phyloP scores from a whole-genome alignment of 2,797 vertebrate genomes.

The Tinamus major region DNA sequence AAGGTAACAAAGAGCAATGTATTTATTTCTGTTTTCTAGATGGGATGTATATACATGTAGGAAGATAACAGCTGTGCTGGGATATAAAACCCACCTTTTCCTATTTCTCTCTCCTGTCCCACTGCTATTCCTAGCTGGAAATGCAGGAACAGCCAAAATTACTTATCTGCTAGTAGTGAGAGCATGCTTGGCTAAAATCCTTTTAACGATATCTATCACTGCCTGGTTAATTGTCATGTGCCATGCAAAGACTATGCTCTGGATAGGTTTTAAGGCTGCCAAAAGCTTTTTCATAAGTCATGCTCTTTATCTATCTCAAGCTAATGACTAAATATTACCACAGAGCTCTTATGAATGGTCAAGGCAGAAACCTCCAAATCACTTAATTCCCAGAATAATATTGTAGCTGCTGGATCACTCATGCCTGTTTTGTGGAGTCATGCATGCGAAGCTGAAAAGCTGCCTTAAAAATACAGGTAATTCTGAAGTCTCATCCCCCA shows the following conservation, averaged over 20 bases:
- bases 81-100: background rate
- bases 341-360: background rate
- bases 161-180: background rate
- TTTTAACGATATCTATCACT: constrained; percentile 5
- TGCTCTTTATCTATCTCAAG: background rate
- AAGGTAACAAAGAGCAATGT: background rate
- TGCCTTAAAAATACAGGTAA: background rate
- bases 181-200: background rate
- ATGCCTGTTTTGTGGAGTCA: background rate
- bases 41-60: background rate
- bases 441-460: background rate
- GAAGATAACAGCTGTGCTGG: background rate
- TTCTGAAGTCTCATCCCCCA: background rate
- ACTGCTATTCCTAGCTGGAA: background rate
- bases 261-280: background rate
- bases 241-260: background rate
- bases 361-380: background rate
- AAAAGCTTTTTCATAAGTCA: constrained; percentile 6
- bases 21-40: background rate
- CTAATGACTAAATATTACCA: background rate
- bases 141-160: background rate
- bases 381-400: background rate
- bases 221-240: constrained; percentile 26
- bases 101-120: background rate
- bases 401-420: background rate